A percentile compares a stretch with the other conserved stretches of the same genome.
These are phyloP conservation scores for Parnassius orleans DNA, from an alignment of 2,888 invertebrate species.

Conservation along the genomic window DNA sequence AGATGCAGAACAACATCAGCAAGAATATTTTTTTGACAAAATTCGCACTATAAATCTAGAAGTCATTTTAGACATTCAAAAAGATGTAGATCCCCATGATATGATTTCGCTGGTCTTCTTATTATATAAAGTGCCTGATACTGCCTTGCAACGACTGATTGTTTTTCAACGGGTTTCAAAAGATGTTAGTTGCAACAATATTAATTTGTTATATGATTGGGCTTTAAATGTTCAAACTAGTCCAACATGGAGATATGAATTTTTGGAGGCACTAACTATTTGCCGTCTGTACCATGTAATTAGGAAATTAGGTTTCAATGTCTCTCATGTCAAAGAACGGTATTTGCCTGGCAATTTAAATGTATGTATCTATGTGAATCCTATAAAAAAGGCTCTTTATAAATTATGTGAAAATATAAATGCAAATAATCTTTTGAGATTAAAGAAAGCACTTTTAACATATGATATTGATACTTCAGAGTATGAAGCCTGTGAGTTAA, in stretches of 20 bases:
- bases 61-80: conserved; percentile 58
- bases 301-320: conserved; percentile 60
- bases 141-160: conserved; percentile 61
- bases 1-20: conserved; percentile 36
- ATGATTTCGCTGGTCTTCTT: conserved; percentile 67
- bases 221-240: conserved; percentile 52
- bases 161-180: conserved; percentile 58
- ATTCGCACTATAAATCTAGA: conserved; percentile 52
- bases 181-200: conserved; percentile 38
- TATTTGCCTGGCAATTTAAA: conserved; percentile 51
- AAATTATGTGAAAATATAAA: conserved; percentile 64
- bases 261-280: conserved; percentile 65
- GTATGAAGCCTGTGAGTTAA: conserved; percentile 59
- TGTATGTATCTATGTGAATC: conserved; percentile 51
- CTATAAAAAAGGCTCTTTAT: conserved; percentile 62
- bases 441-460: conserved; percentile 56
- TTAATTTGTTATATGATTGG: conserved; percentile 66
- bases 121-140: conserved; percentile 64
- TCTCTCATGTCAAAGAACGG: conserved; percentile 46
- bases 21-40: conserved; percentile 33
- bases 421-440: conserved; percentile 46
- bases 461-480: conserved; percentile 54
- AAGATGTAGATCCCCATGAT: conserved; percentile 61
- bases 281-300: conserved; percentile 61
- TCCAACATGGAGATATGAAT: conserved; percentile 62